Percentiles rank a stretch among this genome's conserved stretches.
Evolutionary conservation across 2,888 invertebrate genomes (phyloP).

Genomic region (Athrips mouffetella): DNA sequence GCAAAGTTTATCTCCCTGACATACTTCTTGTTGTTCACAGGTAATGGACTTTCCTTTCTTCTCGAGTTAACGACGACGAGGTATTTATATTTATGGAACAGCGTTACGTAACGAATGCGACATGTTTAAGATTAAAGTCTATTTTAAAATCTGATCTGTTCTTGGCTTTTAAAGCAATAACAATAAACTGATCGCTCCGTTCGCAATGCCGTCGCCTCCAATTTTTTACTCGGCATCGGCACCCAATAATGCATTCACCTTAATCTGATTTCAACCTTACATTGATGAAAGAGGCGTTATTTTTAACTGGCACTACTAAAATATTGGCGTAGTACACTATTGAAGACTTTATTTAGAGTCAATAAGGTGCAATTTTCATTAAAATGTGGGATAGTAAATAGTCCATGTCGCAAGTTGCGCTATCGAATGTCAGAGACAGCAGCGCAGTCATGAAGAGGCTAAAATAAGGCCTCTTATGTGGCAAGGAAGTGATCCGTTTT

Average conservation of each 20-base stretch:
- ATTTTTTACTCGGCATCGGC: conserved; percentile 44
- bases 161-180: conserved; percentile 38
- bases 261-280: conserved; percentile 47
- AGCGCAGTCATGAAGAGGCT: conserved; percentile 58
- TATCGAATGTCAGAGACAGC: conserved; percentile 63
- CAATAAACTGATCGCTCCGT: conserved; percentile 50
- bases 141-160: conserved; percentile 18
- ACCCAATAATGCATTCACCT: conserved; percentile 33
- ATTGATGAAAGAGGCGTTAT: conserved; percentile 35
- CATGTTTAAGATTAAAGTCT: background rate
- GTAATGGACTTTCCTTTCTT: conserved; percentile 16
- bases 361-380: conserved; percentile 38
- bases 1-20: conserved; percentile 26
- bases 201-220: conserved; percentile 41
- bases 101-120: background rate
- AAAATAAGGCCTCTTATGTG: conserved; percentile 64
- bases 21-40: conserved; percentile 26
- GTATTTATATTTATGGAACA: background rate
- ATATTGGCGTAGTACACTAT: background rate
- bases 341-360: conserved; percentile 26
- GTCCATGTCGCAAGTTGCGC: conserved; percentile 51
- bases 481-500: conserved; percentile 52
- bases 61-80: conserved; percentile 3
- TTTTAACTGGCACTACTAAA: conserved; percentile 34
- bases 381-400: conserved; percentile 5